Evolutionary conservation across 2,113 vertebrate genomes (phyloP), one percentile per base, ranked within the genome.

Genomic region (Mellivora capensis): DNA sequence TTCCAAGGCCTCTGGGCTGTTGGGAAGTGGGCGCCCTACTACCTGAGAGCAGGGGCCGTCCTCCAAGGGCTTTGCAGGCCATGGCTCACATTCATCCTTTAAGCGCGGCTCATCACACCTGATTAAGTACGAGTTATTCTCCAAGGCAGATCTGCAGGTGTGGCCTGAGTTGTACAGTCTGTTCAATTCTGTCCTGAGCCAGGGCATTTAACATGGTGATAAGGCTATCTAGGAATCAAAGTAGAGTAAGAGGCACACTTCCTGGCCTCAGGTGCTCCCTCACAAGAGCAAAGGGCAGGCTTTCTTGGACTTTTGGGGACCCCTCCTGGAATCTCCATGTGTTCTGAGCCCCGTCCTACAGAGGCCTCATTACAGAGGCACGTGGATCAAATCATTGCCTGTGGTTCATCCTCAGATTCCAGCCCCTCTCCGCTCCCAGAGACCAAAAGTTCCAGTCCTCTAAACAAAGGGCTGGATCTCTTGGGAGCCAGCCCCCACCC

Each of bases 141-240:
- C 39, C 37, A 37, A 4, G 4, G 3, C 3, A 0, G 14, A 17
- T 18, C 31, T 23, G 6, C 7, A 3, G 44, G 71, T 11, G 1
- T 6, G 62, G 27, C 25, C 54, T 39, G 31, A 27, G 39, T 31
- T 37, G 42, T 34, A 44, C n/a, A 21, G 14, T 8, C 37, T 23
- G 23, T 34, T 47, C 37, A 14, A 10, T 31, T 6, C 15, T 3
- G 4, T 11, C 37, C 34, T 42, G 52, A 96, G 15, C 12, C 4
- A 44, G 10, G 39, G 37, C 18, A 31, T 34, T 62, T 61, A 23
- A 64, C 34, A 49, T 7, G 6, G 47, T 21, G 29, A 4, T 39
- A 29, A 62, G 57, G 25, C 23, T 37, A 3, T 14, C 29, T 3
- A 25, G 83, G 72, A 59, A 49, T 14, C 31, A 7, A 37, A 71